Evolutionary conservation across 2,797 vertebrate species (phyloP), one percentile per base, ranked within the genome.

Genomic region (Choloepus didactylus): DNA sequence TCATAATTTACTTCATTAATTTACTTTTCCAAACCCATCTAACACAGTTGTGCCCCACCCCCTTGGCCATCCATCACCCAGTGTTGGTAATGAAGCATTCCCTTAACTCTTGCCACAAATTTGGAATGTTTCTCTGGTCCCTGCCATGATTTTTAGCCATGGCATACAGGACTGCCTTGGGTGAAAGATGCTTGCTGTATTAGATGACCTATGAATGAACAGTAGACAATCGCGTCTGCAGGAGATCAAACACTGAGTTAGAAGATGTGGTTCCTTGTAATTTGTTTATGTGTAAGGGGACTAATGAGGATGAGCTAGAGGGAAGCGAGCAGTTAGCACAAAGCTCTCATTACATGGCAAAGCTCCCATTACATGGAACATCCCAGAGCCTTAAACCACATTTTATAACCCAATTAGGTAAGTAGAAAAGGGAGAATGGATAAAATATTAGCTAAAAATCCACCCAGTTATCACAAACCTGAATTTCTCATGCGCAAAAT

Each of bases 101-200:
- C 2, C 35, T n/a, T 44, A 7, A 1, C 14, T 69, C 35, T 27
- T 4, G 6, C 10, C 14, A 21, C 6, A 16, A 2, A 12, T 15
- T 16, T 11, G 5, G 18, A 38, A 23, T 35, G 6, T n/a, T 29
- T 35, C 38, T 60, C 51, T 41, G 25, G 12, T 62, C 41, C 19
- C 5, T 19, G 64, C 5, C 7, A 35, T 35, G 35, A 35, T 35
- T 35, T 31, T 9, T 70, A 25, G 41, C 25, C n/a, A 3, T 6
- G 41, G 6, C 2, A 0, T 31, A 38, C 0, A 6, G 54, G 54
- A 56, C 18, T 56, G 54, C 18, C 5, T 6, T 56, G 18, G 54
- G 1, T 18, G 31, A 67, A 15, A 16, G 0, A 9, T 0, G 11
- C 8, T 23, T n/a, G 0, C 14, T 19, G 8, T 9, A 10, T 7